Evolutionary conservation across 2,797 vertebrate genomes (phyloP), one percentile per base, ranked within the genome.

Genomic region (Sciaenops ocellatus): DNA sequence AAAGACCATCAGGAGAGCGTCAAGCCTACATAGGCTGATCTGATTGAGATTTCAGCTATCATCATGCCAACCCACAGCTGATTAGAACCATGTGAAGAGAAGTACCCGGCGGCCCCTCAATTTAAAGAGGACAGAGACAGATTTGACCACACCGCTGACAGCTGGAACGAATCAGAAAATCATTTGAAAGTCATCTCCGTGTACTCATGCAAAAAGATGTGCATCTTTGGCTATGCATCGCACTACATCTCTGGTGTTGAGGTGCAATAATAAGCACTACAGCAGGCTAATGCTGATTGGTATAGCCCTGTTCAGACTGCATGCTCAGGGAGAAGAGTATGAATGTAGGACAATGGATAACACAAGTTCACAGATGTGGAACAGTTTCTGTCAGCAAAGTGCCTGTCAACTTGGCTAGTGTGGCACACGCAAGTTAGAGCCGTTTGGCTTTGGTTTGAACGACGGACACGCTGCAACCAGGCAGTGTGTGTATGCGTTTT

Each of bases 211-310:
- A 86, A 86, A 38, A 83, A 79, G 82, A 89, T 4, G 81, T 90
- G 86, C 82, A 68, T 93, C 93, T 95, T 95, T 94, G 94, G 93
- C 86, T 86, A 76, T 70, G 84, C 82, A 75, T 83, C 85, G 90
- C 90, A 71, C 88, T 54, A 81, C 7, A 47, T 83, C 69, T 80
- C 79, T 38, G 84, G 65, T 84, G 88, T 79, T 46, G 80, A 78
- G 81, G 82, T 89, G 85, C 63, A 85, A 72, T 59, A 77, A 65
- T 12, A 60, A 72, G 79, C 74, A 71, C 72, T 63, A 85, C 73
- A 84, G 78, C 70, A 82, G 85, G 86, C 89, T 75, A 76, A 85
- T 80, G 84, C 80, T 80, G 85, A 81, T 51, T 26, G 66, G 75
- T 86, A 71, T 77, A 92, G 92, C 92, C 90, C 91, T 88, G 78